A percentile compares a stretch with the other conserved stretches of the same genome.
Conservation (phyloP, 2,888 invertebrate genomes). For the Keiferia lycopersicella region DNA sequence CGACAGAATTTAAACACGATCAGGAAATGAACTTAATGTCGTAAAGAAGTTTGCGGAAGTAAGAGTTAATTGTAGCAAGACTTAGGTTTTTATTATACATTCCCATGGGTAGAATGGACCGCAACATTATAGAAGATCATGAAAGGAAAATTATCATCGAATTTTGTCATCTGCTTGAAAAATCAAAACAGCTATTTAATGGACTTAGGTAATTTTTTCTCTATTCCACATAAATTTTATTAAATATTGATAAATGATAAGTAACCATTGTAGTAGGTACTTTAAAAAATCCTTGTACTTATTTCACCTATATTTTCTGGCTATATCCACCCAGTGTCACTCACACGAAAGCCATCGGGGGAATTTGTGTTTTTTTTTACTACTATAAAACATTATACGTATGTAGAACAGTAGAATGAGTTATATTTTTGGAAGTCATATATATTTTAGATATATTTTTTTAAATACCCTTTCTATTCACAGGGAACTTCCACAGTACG, state of each 20-base stretch:
- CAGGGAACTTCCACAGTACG: constrained; percentile 98
- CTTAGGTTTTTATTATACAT: not conserved
- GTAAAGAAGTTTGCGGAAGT: not conserved
- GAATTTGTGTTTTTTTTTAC: too few relatives aligned
- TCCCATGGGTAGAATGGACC: constrained; percentile 27
- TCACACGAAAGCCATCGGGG: too few relatives aligned
- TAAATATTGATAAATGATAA: not conserved
- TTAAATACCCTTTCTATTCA: too few relatives aligned
- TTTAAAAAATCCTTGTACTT: too few relatives aligned
- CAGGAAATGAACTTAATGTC: not conserved
- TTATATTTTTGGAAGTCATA: too few relatives aligned
- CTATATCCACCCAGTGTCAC: too few relatives aligned
- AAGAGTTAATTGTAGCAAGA: not conserved
- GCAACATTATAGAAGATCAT: constrained; percentile 85
- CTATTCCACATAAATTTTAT: not conserved
- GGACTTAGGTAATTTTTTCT: constrained; percentile 78
- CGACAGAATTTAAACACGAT: too few relatives aligned
- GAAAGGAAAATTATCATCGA: constrained; percentile 96
- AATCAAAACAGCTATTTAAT: constrained; percentile 98
- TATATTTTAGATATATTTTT: too few relatives aligned
- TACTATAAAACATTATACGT: too few relatives aligned
- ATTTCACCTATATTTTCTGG: too few relatives aligned
- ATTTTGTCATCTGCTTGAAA: constrained; percentile 97
- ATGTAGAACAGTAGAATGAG: too few relatives aligned
- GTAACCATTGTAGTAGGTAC: constrained; percentile 23